phyloP scores from a whole-genome alignment of 2,113 vertebrate genomes.

The Phyllostomus hastatus region DNA sequence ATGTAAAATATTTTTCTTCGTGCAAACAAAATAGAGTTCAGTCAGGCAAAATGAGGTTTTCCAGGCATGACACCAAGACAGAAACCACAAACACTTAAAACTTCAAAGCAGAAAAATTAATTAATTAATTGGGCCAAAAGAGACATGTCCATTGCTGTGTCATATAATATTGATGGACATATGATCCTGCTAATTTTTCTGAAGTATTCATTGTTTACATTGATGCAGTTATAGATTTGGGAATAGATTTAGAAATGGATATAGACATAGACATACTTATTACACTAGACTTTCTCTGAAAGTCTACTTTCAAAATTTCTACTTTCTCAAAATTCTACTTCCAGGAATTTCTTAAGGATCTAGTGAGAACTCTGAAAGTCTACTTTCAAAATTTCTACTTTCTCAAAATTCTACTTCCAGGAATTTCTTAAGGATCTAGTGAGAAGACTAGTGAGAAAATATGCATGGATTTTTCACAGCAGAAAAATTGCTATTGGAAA shows the following conservation, averaged over 20 bases:
- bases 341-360: neutral
- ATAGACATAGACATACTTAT: neutral
- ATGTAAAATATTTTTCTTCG: constrained; percentile 10
- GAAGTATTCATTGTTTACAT: neutral
- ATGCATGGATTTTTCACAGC: neutral
- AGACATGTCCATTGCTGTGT: neutral
- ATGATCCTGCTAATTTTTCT: neutral
- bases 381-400: too few relatives aligned
- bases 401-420: neutral
- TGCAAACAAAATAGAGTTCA: constrained; percentile 1
- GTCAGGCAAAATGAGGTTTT: neutral
- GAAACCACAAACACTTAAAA: constrained; percentile 17
- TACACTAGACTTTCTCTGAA: neutral
- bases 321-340: neutral
- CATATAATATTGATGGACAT: neutral
- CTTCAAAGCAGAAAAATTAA: neutral
- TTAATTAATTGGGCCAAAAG: neutral
- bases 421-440: neutral
- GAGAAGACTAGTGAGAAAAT: neutral
- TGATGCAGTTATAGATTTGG: neutral
- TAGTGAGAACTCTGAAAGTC: too few relatives aligned
- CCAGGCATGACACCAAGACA: neutral
- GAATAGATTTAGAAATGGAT: neutral
- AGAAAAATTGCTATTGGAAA: neutral
- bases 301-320: too few relatives aligned